Evolutionary conservation across 2,888 invertebrate genomes (phyloP).

Genomic region (Bembecia ichneumoniformis): DNA sequence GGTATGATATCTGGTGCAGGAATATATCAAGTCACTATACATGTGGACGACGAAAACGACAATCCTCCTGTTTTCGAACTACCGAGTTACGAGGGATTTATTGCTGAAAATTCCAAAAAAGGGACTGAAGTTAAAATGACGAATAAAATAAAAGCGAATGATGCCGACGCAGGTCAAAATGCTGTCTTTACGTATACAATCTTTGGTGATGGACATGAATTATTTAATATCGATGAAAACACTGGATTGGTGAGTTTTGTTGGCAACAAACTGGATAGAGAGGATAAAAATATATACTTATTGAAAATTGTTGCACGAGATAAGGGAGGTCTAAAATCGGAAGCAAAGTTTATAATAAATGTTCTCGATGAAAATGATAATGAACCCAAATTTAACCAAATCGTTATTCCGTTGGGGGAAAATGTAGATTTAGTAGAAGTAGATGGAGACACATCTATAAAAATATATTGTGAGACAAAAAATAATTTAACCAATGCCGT

Average conservation of each 20-base stretch:
- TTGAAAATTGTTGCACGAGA: slow-evolving; percentile 83
- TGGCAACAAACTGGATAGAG: slow-evolving; percentile 78
- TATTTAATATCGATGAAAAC: slow-evolving; percentile 78
- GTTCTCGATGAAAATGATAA: slow-evolving; percentile 89
- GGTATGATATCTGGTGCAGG: slow-evolving; percentile 79
- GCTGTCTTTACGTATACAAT: slow-evolving; percentile 78
- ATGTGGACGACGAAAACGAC: slow-evolving; percentile 90
- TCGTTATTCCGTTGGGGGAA: slow-evolving; percentile 78
- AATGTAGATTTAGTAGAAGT: slow-evolving; percentile 77
- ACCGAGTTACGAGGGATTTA: slow-evolving; percentile 79
- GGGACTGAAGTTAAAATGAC: slow-evolving; percentile 80
- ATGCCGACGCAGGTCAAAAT: slow-evolving; percentile 79
- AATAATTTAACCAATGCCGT: slow-evolving; percentile 34
- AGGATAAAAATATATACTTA: slow-evolving; percentile 77
- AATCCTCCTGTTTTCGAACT: slow-evolving; percentile 86
- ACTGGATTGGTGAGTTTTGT: slow-evolving; percentile 75
- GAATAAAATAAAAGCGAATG: slow-evolving; percentile 78
- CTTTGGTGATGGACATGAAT: slow-evolving; percentile 81
- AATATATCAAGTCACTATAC: slow-evolving; percentile 84
- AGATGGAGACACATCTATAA: slow-evolving; percentile 64
- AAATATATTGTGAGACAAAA: slow-evolving; percentile 55
- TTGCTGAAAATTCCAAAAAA: slow-evolving; percentile 81
- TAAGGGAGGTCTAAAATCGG: slow-evolving; percentile 81
- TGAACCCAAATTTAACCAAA: slow-evolving; percentile 78
- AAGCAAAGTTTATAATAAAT: slow-evolving; percentile 78